Conservation (phyloP, 2,113 vertebrate genomes). For the Menura novaehollandiae region DNA sequence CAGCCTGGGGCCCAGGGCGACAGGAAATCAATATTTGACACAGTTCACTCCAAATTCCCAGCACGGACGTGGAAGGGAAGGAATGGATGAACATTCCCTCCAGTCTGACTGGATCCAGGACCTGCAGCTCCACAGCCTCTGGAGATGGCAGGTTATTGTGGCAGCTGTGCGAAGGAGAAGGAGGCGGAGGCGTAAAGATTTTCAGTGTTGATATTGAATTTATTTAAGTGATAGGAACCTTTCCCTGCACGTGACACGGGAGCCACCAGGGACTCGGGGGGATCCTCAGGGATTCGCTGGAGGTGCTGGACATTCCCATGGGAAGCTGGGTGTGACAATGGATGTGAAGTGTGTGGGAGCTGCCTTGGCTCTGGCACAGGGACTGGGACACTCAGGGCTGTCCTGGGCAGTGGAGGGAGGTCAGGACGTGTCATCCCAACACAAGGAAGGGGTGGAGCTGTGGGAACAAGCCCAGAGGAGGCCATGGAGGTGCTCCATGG, state of each 20-base stretch:
- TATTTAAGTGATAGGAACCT: neutral
- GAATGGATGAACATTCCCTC: neutral
- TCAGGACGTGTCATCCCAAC: too few relatives aligned
- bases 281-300: neutral
- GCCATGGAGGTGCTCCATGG: too few relatives aligned
- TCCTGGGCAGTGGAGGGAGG: too few relatives aligned
- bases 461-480: too few relatives aligned
- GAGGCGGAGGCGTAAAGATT: neutral
- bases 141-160: neutral
- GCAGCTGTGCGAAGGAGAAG: neutral
- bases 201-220: neutral
- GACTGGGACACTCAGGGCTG: neutral
- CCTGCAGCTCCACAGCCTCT: neutral
- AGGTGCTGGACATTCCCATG: neutral
- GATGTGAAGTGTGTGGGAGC: neutral
- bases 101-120: neutral
- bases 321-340: too few relatives aligned
- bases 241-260: neutral
- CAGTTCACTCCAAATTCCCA: neutral
- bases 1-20: neutral
- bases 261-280: neutral
- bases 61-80: neutral
- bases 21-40: constrained; percentile 29
- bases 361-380: neutral
- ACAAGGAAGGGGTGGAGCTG: too few relatives aligned